phyloP scores from a whole-genome alignment of 1,140 invertebrate species.

The Dreissena polymorpha region DNA sequence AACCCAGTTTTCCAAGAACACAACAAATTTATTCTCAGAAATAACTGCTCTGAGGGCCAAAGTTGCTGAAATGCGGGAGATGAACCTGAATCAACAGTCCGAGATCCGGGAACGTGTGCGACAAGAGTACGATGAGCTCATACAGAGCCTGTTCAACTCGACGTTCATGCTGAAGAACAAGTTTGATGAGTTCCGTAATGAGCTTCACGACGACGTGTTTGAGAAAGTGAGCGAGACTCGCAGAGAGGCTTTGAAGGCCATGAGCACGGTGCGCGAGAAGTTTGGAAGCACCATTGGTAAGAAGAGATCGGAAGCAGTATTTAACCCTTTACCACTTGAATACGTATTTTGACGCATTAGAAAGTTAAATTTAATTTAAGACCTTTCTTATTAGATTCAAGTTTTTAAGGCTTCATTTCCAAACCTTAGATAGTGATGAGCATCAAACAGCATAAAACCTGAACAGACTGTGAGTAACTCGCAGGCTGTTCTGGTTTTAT shows the following conservation, averaged over 20 bases:
- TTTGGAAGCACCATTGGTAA: constrained; percentile 54
- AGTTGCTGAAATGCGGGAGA: constrained; percentile 76
- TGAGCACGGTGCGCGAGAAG: constrained; percentile 71
- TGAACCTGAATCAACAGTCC: constrained; percentile 71
- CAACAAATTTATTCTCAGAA: constrained; percentile 60
- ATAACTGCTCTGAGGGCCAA: constrained; percentile 78
- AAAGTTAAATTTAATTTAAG: too few species aligned
- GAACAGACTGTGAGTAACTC: too few species aligned
- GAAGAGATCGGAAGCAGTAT: not conserved
- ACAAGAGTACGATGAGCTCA: constrained; percentile 77
- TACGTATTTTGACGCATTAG: too few species aligned
- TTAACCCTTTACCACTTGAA: too few species aligned
- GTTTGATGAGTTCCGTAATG: constrained; percentile 77
- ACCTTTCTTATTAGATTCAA: too few species aligned
- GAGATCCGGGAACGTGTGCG: constrained; percentile 74
- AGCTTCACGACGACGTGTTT: constrained; percentile 72
- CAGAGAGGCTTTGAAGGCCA: constrained; percentile 68
- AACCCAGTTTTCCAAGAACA: too few species aligned
- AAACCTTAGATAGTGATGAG: too few species aligned
- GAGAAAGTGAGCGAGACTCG: constrained; percentile 71
- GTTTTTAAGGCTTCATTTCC: too few species aligned
- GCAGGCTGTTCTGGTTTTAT: too few species aligned
- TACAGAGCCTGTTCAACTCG: constrained; percentile 75
- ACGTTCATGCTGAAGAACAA: constrained; percentile 73
- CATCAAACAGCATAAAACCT: too few species aligned